These are phyloP conservation scores for Sterrhoptilus dennistouni DNA, from an alignment of 2,113 vertebrate genomes.

Conservation along the genomic window DNA sequence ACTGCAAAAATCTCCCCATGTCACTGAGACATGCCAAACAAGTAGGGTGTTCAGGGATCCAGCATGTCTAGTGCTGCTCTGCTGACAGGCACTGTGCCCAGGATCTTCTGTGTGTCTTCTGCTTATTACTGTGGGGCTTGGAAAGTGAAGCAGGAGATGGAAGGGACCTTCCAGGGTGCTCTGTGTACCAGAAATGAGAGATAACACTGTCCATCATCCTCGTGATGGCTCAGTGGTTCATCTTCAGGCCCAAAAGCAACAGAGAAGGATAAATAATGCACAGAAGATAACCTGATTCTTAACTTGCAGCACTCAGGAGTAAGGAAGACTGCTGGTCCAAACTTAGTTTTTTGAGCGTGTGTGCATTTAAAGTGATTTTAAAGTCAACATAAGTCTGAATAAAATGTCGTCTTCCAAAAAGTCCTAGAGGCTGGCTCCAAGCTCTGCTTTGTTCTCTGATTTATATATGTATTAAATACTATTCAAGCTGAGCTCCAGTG, in stretches of 20 bases:
- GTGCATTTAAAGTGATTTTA: not conserved
- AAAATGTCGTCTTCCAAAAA: not conserved
- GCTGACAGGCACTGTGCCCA: not conserved
- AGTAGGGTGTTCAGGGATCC: not conserved
- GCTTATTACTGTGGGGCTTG: not conserved
- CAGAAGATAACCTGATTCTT: not conserved
- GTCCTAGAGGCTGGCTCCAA: not conserved
- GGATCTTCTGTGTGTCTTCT: not conserved
- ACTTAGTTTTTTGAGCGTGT: not conserved
- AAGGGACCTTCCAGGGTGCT: not conserved
- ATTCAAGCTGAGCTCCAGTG: not conserved
- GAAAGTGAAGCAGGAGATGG: not conserved
- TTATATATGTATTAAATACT: not conserved
- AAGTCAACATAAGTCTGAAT: not conserved
- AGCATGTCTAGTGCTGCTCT: not conserved
- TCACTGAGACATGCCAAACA: not conserved
- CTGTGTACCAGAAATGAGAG: not conserved
- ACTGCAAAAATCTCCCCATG: not conserved
- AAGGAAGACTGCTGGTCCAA: not conserved
- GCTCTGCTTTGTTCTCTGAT: not conserved
- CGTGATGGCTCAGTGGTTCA: not conserved
- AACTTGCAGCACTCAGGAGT: not conserved
- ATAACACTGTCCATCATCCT: not conserved
- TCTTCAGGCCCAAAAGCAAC: not conserved
- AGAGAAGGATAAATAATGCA: not conserved